Evolutionary conservation across 2,888 invertebrate genomes (phyloP).

Genomic region (Ctenicera cuprea): DNA sequence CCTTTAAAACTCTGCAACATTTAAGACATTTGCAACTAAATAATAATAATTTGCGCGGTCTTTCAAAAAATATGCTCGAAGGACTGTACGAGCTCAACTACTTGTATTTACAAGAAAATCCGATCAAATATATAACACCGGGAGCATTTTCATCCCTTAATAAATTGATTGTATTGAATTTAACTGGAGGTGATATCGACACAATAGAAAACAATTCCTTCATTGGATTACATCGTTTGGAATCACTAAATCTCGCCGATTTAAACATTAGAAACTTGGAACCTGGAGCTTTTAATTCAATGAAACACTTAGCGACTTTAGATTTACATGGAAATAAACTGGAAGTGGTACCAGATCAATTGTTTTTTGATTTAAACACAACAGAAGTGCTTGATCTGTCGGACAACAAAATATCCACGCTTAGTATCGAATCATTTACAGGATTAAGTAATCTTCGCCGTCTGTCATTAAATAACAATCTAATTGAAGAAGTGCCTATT

Average conservation of each 20-base stretch:
- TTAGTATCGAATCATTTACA: background rate
- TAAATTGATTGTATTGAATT: background rate
- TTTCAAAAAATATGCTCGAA: background rate
- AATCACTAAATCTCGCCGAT: background rate
- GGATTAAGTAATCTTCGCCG: background rate
- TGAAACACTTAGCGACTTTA: background rate
- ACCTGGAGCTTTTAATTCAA: background rate
- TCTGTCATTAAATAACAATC: slow-evolving; percentile 1
- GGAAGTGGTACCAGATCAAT: background rate
- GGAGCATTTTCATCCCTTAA: background rate
- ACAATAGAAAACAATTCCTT: background rate
- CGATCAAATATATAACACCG: background rate
- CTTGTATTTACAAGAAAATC: background rate
- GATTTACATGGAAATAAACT: slow-evolving; percentile 22
- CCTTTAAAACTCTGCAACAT: slow-evolving; percentile 7
- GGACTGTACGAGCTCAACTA: background rate
- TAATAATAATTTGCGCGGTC: slow-evolving; percentile 54
- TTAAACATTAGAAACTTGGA: background rate
- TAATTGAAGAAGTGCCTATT: background rate
- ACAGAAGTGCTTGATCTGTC: slow-evolving; percentile 1
- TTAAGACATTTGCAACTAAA: background rate
- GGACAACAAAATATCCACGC: background rate
- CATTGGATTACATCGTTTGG: background rate
- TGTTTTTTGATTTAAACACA: background rate
- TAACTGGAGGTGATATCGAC: background rate